Evolutionary conservation across 1,140 invertebrate genomes (phyloP), one percentile per base, ranked within the genome.

Genomic region (Drosophila teissieri): DNA sequence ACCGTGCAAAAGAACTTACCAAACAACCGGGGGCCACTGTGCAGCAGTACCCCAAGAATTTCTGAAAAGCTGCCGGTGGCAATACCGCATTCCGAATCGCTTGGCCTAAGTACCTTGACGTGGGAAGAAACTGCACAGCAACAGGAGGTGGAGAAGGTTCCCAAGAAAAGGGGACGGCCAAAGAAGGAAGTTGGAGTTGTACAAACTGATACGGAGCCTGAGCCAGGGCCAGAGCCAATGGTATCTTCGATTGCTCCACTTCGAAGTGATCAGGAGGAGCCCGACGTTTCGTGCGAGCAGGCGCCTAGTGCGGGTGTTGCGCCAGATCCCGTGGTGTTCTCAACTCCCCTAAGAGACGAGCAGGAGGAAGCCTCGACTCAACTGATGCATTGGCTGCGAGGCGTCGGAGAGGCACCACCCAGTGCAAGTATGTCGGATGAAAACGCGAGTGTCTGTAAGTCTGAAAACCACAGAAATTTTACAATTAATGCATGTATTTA

Each of bases 11-110:
- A 8, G 3, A 52, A 22, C 4, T 11, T 46, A 2, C 4, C 22
- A 3, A 1, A 8, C 8, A 22, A 11, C 12, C 42, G 42, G 17
- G 19, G 42, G 12, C 61, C 79, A 11, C n/a, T 77, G 5, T 67
- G 24, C 52, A 73, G 61, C 11, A 81, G 78, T 45, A 82, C 79
- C 3, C 73, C 78, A 5, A 34, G 37, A 14, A 55, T 34, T 56
- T 10, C 36, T 0, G 44, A 37, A 6, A 19, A 27, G 2, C 2
- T 11, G 3, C 7, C 34, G 0, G 46, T 36, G 10, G 27, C 10
- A 2, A 40, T 45, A 3, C 37, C 37, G 6, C 11, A 45, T 7
- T 57, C 51, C 2, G 52, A 22, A 10, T 36, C 46, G 2, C 61
- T 70, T 4, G 67, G 49, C n/a, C 0, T 64, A 6, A 55, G 11